Evolutionary conservation across 2,113 vertebrate species (phyloP).

Genomic region (Micromys minutus): DNA sequence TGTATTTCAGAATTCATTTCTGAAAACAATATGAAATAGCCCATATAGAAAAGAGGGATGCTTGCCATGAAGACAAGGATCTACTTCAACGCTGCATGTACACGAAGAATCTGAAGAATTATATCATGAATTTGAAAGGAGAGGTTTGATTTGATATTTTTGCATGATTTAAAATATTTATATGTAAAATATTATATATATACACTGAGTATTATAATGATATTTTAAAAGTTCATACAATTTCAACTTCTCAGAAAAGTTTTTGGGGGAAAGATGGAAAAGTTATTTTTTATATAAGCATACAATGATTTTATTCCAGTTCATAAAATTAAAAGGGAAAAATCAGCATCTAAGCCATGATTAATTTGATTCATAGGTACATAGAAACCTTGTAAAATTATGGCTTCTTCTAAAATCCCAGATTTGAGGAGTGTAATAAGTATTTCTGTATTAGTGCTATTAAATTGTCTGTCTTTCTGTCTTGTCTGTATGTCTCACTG

Average conservation of each 20-base stretch:
- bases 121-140: neutral
- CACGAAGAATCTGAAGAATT: neutral
- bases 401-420: neutral
- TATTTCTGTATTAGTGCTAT: neutral
- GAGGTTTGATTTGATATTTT: neutral
- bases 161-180: neutral
- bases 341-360: neutral
- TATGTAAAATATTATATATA: neutral
- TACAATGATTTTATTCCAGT: neutral
- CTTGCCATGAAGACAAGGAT: neutral
- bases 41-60: neutral
- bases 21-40: neutral
- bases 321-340: neutral
- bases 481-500: neutral
- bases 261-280: neutral
- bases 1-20: neutral
- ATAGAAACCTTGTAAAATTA: neutral
- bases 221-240: neutral
- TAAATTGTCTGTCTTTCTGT: neutral
- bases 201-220: neutral
- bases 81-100: neutral
- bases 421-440: neutral
- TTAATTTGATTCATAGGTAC: neutral
- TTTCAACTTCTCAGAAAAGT: neutral
- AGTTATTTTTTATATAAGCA: neutral